Evolutionary conservation across 2,113 vertebrate genomes (phyloP).

Genomic region (Takifugu flavidus): DNA sequence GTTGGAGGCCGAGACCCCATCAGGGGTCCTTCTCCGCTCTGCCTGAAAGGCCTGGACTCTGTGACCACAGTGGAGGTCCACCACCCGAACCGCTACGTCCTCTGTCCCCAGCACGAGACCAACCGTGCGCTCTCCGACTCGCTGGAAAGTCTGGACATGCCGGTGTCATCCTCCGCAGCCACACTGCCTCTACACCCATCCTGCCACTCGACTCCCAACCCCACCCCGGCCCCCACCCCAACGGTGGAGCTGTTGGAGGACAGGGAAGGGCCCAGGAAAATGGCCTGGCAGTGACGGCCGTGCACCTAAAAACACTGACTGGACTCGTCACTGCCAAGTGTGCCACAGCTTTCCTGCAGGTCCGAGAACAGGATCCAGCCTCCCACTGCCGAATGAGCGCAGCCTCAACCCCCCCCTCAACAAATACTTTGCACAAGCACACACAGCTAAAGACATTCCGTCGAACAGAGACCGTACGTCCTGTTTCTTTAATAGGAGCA

Average conservation of each 20-base stretch:
- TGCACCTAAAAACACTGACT: background rate
- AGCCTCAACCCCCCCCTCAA: slow-evolving; percentile 13
- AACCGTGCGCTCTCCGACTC: slow-evolving; percentile 61
- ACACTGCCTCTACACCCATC: slow-evolving; percentile 60
- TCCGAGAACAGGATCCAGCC: slow-evolving; percentile 12
- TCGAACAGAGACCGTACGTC: slow-evolving; percentile 5
- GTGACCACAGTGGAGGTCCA: slow-evolving; percentile 80
- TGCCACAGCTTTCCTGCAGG: slow-evolving; percentile 12
- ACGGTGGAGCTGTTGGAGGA: slow-evolving; percentile 54
- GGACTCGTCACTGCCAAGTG: slow-evolving; percentile 25
- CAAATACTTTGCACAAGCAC: slow-evolving; percentile 44
- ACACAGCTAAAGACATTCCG: slow-evolving; percentile 41
- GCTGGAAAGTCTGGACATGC: slow-evolving; percentile 67
- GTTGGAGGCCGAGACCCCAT: slow-evolving; percentile 74
- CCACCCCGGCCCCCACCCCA: slow-evolving; percentile 31
- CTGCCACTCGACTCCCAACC: slow-evolving; percentile 41
- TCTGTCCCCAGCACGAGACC: slow-evolving; percentile 82
- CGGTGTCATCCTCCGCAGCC: slow-evolving; percentile 48
- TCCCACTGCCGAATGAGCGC: slow-evolving; percentile 27
- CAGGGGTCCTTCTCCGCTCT: slow-evolving; percentile 48
- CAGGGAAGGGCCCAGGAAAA: slow-evolving; percentile 45
- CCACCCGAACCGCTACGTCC: slow-evolving; percentile 81
- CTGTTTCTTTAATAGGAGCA: slow-evolving; percentile 12
- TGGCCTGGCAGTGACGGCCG: slow-evolving; percentile 65
- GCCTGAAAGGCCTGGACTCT: slow-evolving; percentile 73